A percentile compares a stretch with the other conserved stretches of the same genome.
These are phyloP conservation scores for Anguilla rostrata DNA, from an alignment of 2,113 vertebrate species.

Conservation along the genomic window DNA sequence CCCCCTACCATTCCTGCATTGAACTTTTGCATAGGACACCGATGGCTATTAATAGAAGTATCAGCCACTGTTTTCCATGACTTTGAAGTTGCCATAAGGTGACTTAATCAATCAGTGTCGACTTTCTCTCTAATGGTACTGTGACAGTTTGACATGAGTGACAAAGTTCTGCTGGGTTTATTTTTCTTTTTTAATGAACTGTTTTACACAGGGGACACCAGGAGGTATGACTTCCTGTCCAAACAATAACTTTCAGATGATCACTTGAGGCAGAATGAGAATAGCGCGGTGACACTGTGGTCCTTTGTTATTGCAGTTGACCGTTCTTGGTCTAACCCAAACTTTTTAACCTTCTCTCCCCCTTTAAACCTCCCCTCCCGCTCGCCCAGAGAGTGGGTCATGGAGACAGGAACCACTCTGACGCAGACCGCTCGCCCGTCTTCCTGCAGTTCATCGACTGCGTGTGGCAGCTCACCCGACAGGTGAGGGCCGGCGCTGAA, in stretches of 20 bases:
- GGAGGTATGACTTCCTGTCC: background rate
- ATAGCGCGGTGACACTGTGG: background rate
- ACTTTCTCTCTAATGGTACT: background rate
- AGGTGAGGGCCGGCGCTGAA: conserved; percentile 67
- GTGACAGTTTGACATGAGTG: background rate
- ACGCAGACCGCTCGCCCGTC: conserved; percentile 92
- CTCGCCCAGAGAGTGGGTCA: conserved; percentile 86
- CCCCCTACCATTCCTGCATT: background rate
- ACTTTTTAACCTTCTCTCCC: background rate
- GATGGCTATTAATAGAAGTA: background rate
- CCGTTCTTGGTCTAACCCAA: background rate
- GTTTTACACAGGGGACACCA: background rate
- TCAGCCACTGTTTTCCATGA: background rate
- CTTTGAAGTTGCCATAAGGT: background rate
- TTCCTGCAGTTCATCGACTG: conserved; percentile 97
- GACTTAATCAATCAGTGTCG: background rate
- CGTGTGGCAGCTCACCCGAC: conserved; percentile 97
- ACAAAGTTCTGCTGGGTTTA: background rate
- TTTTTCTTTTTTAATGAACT: background rate
- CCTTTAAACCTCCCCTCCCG: background rate
- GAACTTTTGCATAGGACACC: background rate
- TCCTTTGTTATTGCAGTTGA: background rate
- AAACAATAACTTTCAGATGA: background rate
- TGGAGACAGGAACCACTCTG: conserved; percentile 93
- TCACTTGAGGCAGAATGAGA: background rate